Conservation (phyloP, 1,140 invertebrate species). For the Subanguina moxae region DNA sequence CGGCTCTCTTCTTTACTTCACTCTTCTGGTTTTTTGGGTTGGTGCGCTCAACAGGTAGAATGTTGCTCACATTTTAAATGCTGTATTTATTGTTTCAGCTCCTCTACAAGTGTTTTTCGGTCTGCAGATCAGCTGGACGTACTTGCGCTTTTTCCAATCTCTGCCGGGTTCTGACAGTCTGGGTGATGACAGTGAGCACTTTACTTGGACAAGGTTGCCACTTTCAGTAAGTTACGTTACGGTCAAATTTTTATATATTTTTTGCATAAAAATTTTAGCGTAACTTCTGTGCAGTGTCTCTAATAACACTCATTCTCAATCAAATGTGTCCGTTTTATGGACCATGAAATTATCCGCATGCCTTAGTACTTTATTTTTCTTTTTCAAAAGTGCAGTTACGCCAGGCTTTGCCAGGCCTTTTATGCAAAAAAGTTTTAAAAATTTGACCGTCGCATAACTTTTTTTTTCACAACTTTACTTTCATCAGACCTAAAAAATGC, state of each 20-base stretch:
- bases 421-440: no score
- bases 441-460: no score
- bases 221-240: no score
- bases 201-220: constrained; percentile 39
- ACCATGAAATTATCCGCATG: not conserved
- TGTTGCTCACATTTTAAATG: constrained; percentile 9
- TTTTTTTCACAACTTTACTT: no score
- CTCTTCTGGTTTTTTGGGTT: constrained; percentile 37
- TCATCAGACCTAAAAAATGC: no score
- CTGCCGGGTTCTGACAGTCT: constrained; percentile 17
- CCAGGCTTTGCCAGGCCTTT: no score
- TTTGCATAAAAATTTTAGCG: no score
- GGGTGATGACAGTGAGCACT: constrained; percentile 43
- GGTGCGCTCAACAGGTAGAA: constrained; percentile 23
- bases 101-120: constrained; percentile 36
- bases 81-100: constrained; percentile 21
- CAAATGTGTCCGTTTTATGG: no score
- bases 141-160: constrained; percentile 53
- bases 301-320: no score
- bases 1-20: constrained; percentile 17
- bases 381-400: not conserved
- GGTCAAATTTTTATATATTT: constrained; percentile 16
- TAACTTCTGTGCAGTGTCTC: no score
- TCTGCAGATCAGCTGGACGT: constrained; percentile 52
- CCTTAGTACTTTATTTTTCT: not conserved